phyloP scores from a whole-genome alignment of 2,888 invertebrate species.

The Cybosia mesomella region DNA sequence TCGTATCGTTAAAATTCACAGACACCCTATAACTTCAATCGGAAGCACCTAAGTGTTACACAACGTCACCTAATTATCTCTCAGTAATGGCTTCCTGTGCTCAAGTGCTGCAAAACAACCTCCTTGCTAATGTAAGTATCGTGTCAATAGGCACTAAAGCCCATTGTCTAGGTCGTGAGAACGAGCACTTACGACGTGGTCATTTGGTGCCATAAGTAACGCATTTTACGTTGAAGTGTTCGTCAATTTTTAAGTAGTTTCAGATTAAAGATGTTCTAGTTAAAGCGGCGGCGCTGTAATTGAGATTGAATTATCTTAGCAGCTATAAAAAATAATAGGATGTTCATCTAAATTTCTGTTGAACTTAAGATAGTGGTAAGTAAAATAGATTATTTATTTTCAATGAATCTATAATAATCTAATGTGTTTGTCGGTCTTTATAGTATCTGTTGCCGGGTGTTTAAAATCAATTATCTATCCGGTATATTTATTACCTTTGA shows the following conservation, averaged over 20 bases:
- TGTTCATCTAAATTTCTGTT: constrained; percentile 4
- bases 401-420: not conserved
- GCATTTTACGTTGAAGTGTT: constrained; percentile 15
- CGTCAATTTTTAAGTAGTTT: not conserved
- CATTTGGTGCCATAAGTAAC: constrained; percentile 15
- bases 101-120: constrained; percentile 41
- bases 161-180: constrained; percentile 46
- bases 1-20: constrained; percentile 15
- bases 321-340: not conserved
- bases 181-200: constrained; percentile 36
- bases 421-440: not conserved
- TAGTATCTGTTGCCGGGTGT: constrained; percentile 11
- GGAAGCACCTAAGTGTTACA: constrained; percentile 78
- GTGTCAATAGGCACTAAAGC: constrained; percentile 55
- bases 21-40: constrained; percentile 64
- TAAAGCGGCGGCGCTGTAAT: not conserved
- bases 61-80: constrained; percentile 77
- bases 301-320: not conserved
- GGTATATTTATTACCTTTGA: constrained; percentile 13
- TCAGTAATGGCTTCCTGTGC: constrained; percentile 74
- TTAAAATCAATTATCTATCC: constrained; percentile 15
- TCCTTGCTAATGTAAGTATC: constrained; percentile 64
- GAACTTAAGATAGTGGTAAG: not conserved
- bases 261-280: constrained; percentile 4
- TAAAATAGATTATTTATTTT: not conserved